Conservation (phyloP, 1,140 invertebrate species). For the Zaprionus ghesquierei region DNA sequence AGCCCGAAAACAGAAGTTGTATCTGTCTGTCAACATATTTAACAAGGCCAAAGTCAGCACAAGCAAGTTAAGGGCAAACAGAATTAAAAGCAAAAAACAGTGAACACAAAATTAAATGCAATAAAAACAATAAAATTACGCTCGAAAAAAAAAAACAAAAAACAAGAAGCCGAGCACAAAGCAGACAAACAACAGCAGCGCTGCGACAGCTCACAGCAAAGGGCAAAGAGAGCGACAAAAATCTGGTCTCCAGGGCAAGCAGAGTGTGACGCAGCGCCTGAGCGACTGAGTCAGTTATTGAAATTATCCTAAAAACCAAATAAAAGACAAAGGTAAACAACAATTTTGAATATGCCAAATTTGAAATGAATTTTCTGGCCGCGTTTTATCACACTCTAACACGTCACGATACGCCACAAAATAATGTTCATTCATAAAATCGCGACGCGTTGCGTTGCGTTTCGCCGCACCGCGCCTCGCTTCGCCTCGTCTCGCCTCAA, state of each 20-base stretch:
- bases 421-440: not conserved
- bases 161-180: not conserved
- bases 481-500: not conserved
- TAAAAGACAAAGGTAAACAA: conserved; percentile 21
- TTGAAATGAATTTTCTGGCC: not conserved
- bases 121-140: conserved; percentile 5
- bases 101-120: not conserved
- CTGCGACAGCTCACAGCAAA: conserved; percentile 9
- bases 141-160: not conserved
- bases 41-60: conserved; percentile 33
- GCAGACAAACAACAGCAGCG: conserved; percentile 2
- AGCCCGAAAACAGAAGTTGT: conserved; percentile 39
- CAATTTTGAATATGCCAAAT: not conserved
- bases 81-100: conserved; percentile 11
- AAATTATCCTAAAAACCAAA: not conserved
- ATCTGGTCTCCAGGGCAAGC: conserved; percentile 9
- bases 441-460: not conserved
- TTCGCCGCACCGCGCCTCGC: not conserved
- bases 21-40: conserved; percentile 43
- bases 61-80: conserved; percentile 5
- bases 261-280: conserved; percentile 18
- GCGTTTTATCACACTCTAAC: not conserved
- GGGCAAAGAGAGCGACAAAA: conserved; percentile 13
- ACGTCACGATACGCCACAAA: not conserved
- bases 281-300: not conserved